Evolutionary conservation across 2,888 invertebrate species (phyloP).

Genomic region (Rugalucina vietnamica): DNA sequence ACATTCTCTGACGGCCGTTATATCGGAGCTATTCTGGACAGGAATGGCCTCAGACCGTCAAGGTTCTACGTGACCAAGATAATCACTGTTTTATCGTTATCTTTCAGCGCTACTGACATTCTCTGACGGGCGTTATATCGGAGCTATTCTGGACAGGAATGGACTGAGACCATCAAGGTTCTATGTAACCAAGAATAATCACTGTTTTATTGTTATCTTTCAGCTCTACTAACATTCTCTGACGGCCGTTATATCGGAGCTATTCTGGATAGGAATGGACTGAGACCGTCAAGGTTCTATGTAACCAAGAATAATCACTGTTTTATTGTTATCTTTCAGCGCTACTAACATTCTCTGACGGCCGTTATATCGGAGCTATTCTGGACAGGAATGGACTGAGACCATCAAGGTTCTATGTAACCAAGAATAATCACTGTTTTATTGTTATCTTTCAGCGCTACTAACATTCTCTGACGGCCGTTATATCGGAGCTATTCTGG

Average conservation of each 20-base stretch:
- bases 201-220: conserved; percentile 86
- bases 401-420: conserved; percentile 98
- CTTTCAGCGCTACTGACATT: conserved; percentile 96
- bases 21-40: conserved; percentile 91
- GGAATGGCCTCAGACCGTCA: conserved; percentile 98
- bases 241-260: conserved; percentile 98
- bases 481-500: conserved; percentile 92
- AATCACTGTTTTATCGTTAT: conserved; percentile 87
- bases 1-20: conserved; percentile 99
- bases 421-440: conserved; percentile 97
- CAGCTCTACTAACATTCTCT: conserved; percentile 97
- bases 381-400: conserved; percentile 94
- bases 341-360: conserved; percentile 98
- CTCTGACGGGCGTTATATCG: conserved; percentile 98
- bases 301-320: conserved; percentile 97
- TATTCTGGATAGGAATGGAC: conserved; percentile 92
- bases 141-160: conserved; percentile 90
- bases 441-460: conserved; percentile 90
- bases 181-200: conserved; percentile 97
- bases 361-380: conserved; percentile 95
- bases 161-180: conserved; percentile 98
- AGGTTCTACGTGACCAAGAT: conserved; percentile 97
- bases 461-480: conserved; percentile 99
- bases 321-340: conserved; percentile 89
- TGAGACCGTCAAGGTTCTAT: conserved; percentile 98